Base-by-base conservation (phyloP, 2,113 vertebrate species). In the Lonchura striata region DNA sequence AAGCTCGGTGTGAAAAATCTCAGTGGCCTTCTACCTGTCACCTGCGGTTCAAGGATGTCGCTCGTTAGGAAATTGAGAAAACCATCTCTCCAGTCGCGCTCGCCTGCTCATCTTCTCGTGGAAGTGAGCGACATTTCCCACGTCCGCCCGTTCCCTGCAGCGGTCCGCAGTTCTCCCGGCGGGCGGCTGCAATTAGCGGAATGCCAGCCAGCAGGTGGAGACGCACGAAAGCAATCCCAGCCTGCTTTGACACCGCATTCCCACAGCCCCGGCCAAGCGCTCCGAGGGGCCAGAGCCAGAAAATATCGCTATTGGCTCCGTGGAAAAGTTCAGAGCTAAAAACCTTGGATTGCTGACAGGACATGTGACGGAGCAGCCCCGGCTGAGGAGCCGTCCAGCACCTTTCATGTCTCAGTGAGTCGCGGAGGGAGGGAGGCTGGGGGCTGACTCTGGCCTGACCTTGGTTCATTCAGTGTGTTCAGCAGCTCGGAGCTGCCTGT, bases 151-250 rank as follows among this genome's bases (percentile, higher is more conserved):
- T 4, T 23, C 3, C 78, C 63, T 49, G 46, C 31, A 6, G 7
- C 33, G 64, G 4, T 5, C 28, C 8, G 1, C 89, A 65, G 82
- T 76, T 84, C 59, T 49, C 88, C 11, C 88, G 23, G 7, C 7
- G 41, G 81, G 66, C 83, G 53, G 21, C 65, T 86, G 95, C 95
- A 61, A 90, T 69, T 9, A 52, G 76, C 30, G 94, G 86, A 50
- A 92, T 95, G 96, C 93, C 95, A 96, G 90, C 97, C 96, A 97
- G 97, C 96, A 97, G 97, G 96, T 97, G 97, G 96, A 97, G 97
- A 97, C 92, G 94, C 97, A 95, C 16, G 94, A 97, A 97, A 97
- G 93, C 89, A 84, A 94, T 97, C 96, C 95, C 91, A 4, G 74
- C 4, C 90, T 49, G 92, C 94, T 59, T 54, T 65, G 90, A 66